These are phyloP conservation scores for Lithobates pipiens DNA, from an alignment of 2,797 vertebrate genomes.

Conservation along the genomic window DNA sequence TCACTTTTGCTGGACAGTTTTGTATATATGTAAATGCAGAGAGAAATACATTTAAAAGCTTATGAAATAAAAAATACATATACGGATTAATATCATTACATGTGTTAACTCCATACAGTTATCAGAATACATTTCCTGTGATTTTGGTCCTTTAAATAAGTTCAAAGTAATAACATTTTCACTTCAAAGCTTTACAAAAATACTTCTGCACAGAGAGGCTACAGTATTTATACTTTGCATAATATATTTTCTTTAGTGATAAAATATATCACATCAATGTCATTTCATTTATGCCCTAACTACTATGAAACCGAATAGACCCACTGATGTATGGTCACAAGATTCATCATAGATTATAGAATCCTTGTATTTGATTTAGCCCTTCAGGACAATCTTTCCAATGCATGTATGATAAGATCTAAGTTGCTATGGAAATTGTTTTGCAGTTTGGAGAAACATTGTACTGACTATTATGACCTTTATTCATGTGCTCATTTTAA, in stretches of 20 bases:
- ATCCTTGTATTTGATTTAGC: constrained; percentile 1
- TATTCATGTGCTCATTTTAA: not conserved
- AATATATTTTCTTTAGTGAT: not conserved
- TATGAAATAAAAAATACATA: too few relatives aligned
- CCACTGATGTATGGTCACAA: not conserved
- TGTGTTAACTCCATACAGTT: too few relatives aligned
- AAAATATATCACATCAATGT: not conserved
- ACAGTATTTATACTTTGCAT: not conserved
- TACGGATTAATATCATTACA: too few relatives aligned
- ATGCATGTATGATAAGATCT: constrained; percentile 17
- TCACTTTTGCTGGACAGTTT: too few relatives aligned
- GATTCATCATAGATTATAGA: not conserved
- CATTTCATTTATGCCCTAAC: not conserved
- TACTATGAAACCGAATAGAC: not conserved
- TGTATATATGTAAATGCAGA: too few relatives aligned
- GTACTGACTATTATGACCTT: not conserved
- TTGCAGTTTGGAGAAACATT: not conserved
- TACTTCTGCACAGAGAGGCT: not conserved
- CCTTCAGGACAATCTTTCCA: not conserved
- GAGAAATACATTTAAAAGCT: too few relatives aligned
- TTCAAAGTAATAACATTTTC: not conserved
- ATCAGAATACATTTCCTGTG: not conserved
- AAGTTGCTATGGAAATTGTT: constrained; percentile 37
- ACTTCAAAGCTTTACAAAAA: not conserved
- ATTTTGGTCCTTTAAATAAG: not conserved